Evolutionary conservation across 1,140 invertebrate genomes (phyloP), one percentile per base, ranked within the genome.

Genomic region (Uloborus diversus): DNA sequence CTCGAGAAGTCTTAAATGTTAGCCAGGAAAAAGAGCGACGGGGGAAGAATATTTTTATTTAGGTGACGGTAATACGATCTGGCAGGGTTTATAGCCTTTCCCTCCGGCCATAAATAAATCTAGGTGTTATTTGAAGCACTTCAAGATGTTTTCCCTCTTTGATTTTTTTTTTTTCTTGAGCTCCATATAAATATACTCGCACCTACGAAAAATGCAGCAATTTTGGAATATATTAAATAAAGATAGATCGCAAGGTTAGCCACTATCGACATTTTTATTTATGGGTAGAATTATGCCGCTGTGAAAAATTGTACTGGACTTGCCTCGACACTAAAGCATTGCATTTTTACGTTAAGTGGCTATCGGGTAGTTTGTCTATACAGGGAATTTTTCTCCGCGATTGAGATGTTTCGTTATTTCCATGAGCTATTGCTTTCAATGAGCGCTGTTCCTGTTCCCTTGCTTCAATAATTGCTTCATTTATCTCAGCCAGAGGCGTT

Each of bases 151-250:
- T 75, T 62, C 32, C 70, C 51, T 73, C 57, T 62, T 59, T 20
- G 23, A 57, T n/a, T 17, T 30, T 47, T 61, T 61, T 62, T 49
- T 62, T 20, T 14, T 62, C 42, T 25, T 49, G 4, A 33, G 27
- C 11, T 20, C 32, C 23, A 47, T 23, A 35, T 30, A 28, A 25
- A 11, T 49, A 32, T 53, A 53, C 11, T n/a, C 23, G 7, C 20
- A 0, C n/a, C 35, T 27, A 28, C 47, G 59, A 56, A 76, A 64
- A 76, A 76, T 76, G 73, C 27, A 47, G 28, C 57, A 75, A 75
- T 76, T 76, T 76, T 25, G 23, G 73, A 76, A 65, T 76, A 62
- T 75, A 62, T 75, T 75, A 75, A 75, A 75, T 62, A 75, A 75
- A 75, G 57, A 62, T 62, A 64, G 35, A 62, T 62, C 61, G 35